Evolutionary conservation across 53 echinoderm and acorn worm genomes (phyloP).

Genomic region (Astropecten irregularis): DNA sequence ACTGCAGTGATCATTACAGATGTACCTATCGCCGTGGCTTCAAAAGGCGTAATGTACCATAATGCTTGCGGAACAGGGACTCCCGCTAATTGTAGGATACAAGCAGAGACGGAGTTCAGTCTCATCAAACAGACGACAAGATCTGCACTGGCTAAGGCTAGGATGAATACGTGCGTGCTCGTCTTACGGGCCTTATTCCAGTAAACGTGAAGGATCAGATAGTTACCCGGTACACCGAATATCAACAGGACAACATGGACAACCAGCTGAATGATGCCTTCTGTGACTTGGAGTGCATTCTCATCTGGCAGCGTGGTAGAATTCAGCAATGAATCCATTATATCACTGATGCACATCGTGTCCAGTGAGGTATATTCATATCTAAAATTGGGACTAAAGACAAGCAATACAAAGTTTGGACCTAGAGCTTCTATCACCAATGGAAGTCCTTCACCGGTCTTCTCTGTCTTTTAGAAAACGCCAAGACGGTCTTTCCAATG

Average conservation of each 20-base stretch:
- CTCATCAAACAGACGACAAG: constrained; percentile 29
- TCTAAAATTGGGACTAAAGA: no score
- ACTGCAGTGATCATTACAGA: constrained; percentile 46
- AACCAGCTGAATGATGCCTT: neutral
- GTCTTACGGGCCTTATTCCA: constrained; percentile 32
- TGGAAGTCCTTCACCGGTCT: no score
- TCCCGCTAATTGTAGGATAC: neutral
- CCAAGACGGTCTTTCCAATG: no score
- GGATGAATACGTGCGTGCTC: constrained; percentile 47
- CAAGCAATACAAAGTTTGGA: no score
- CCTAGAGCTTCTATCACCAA: no score
- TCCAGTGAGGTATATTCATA: no score
- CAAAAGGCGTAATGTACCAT: no score
- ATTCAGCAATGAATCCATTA: no score
- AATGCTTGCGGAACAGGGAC: neutral
- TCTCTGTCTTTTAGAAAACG: no score
- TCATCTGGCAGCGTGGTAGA: no score
- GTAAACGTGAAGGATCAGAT: constrained; percentile 42
- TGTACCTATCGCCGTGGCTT: neutral
- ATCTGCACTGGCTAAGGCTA: constrained; percentile 36
- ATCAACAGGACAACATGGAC: constrained; percentile 28
- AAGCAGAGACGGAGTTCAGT: neutral
- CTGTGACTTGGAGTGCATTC: neutral
- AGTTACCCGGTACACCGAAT: constrained; percentile 51
- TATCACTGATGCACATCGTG: no score